A percentile compares a stretch with the other conserved stretches of the same genome.
Evolutionary conservation across 2,797 vertebrate species (phyloP).

Genomic region (Fringilla coelebs): DNA sequence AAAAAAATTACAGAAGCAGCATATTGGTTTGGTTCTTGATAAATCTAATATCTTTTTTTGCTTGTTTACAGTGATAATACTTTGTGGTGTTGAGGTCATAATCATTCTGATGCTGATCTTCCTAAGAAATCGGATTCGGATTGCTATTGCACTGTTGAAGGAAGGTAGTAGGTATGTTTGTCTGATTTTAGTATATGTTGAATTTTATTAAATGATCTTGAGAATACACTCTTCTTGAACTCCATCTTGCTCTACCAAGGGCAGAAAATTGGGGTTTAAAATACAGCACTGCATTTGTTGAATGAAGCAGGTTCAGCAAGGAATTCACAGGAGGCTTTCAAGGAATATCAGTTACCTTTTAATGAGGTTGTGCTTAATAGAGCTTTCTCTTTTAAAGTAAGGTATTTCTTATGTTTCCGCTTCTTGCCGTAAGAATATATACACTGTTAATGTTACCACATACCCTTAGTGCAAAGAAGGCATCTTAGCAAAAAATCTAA

Average conservation of each 20-base stretch:
- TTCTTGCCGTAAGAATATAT: background rate
- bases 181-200: background rate
- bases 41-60: background rate
- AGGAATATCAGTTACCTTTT: background rate
- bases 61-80: conserved; percentile 84
- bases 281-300: background rate
- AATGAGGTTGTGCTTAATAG: background rate
- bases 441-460: rapidly evolving
- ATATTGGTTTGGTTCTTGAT: background rate
- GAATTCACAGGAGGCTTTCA: background rate
- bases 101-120: conserved; percentile 88
- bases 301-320: background rate
- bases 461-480: background rate
- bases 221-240: background rate
- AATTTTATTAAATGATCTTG: background rate
- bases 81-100: conserved; percentile 81
- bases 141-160: conserved; percentile 90
- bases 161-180: conserved; percentile 90
- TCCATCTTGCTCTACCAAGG: background rate
- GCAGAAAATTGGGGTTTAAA: background rate
- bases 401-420: background rate
- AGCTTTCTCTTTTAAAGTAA: background rate
- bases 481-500: background rate
- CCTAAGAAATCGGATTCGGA: conserved; percentile 85
- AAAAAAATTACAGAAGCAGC: background rate